phyloP scores from a whole-genome alignment of 2,888 invertebrate species.

The Caenorhabditis angaria region DNA sequence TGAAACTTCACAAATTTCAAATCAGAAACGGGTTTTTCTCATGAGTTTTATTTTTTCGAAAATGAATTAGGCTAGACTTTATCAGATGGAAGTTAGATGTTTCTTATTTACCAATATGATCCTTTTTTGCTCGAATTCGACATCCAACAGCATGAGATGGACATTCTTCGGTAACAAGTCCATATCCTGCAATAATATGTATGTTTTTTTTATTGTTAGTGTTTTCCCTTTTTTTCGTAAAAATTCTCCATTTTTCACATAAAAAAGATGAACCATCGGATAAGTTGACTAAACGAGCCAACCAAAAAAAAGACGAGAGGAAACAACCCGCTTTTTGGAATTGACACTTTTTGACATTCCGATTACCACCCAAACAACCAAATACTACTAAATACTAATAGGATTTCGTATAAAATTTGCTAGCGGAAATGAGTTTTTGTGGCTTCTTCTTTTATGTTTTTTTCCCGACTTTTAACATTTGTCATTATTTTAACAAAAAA shows the following conservation, averaged over 20 bases:
- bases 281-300: not conserved
- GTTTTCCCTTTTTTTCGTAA: no score
- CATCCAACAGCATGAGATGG: conserved; percentile 51
- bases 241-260: not conserved
- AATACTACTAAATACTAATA: not conserved
- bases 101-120: conserved; percentile 41
- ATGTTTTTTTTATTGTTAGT: not conserved
- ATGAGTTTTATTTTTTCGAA: not conserved
- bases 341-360: conserved; percentile 2
- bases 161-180: conserved; percentile 52
- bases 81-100: not conserved
- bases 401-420: not conserved
- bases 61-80: not conserved
- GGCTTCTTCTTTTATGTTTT: no score
- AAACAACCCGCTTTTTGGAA: not conserved
- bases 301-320: not conserved
- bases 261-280: not conserved
- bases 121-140: conserved; percentile 47
- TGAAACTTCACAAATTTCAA: no score
- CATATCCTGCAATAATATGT: conserved; percentile 57
- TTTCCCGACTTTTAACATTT: no score
- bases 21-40: conserved; percentile 4
- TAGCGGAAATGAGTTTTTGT: not conserved
- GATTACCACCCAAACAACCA: not conserved
- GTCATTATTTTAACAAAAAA: not conserved